A percentile compares a stretch with the other conserved stretches of the same genome.
Evolutionary conservation across 2,113 vertebrate species (phyloP).

Genomic region (Nibea coibor): DNA sequence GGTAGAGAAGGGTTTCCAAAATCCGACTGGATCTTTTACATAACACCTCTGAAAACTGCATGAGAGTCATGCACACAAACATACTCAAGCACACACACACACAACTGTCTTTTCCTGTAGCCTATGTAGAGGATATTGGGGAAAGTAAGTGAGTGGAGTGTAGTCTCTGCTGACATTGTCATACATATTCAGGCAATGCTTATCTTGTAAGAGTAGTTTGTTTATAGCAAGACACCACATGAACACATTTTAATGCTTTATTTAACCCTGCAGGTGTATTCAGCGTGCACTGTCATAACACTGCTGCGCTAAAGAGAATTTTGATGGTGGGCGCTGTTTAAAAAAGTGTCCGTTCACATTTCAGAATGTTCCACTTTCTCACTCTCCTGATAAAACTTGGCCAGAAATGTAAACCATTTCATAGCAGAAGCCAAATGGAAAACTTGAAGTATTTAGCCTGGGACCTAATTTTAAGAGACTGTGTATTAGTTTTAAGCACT

Average conservation of each 20-base stretch:
- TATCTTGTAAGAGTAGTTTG: conserved; percentile 21
- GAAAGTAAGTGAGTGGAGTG: conserved; percentile 4
- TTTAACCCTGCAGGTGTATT: conserved; percentile 20
- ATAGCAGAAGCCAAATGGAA: not conserved
- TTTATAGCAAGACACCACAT: conserved; percentile 14
- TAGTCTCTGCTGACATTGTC: conserved; percentile 19
- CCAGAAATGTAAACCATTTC: not conserved
- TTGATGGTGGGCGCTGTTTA: not conserved
- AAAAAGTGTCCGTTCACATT: not conserved
- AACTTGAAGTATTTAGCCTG: not conserved
- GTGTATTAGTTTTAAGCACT: not conserved
- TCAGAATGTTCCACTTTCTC: not conserved
- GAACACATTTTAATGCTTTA: conserved; percentile 7
- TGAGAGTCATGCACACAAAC: conserved; percentile 17
- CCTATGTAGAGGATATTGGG: not conserved
- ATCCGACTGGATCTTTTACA: conserved; percentile 54
- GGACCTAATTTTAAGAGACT: not conserved
- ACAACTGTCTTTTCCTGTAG: conserved; percentile 6
- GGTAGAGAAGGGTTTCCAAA: conserved; percentile 30
- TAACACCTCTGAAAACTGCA: conserved; percentile 38
- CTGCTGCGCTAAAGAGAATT: not conserved
- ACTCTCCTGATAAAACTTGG: not conserved
- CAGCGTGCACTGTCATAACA: not conserved
- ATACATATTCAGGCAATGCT: conserved; percentile 13
- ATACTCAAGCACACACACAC: conserved; percentile 19